Conservation (phyloP, 2,888 invertebrate genomes). For the Dendrolimus pini region DNA sequence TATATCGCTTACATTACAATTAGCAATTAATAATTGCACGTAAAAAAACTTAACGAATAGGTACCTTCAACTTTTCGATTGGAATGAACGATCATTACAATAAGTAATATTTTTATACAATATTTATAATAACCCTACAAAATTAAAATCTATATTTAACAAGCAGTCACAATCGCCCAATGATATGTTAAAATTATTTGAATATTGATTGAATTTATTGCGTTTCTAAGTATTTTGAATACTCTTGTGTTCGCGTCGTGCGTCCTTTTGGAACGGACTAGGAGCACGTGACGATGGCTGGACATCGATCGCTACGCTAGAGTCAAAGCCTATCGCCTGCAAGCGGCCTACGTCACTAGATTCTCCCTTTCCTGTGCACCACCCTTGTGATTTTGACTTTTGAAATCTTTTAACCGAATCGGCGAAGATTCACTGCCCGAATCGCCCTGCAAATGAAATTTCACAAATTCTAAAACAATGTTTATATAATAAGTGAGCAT, state of each 20-base stretch:
- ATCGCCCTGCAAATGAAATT: slow-evolving; percentile 68
- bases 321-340: slow-evolving; percentile 18
- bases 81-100: slow-evolving; percentile 74
- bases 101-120: slow-evolving; percentile 46
- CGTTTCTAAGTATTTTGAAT: slow-evolving; percentile 42
- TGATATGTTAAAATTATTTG: slow-evolving; percentile 76
- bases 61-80: slow-evolving; percentile 74
- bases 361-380: slow-evolving; percentile 51
- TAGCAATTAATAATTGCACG: slow-evolving; percentile 78
- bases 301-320: slow-evolving; percentile 9
- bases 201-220: slow-evolving; percentile 47
- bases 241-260: slow-evolving; percentile 13
- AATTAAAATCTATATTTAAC: slow-evolving; percentile 69
- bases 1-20: slow-evolving; percentile 75
- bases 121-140: slow-evolving; percentile 69
- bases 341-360: slow-evolving; percentile 48
- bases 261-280: neutral
- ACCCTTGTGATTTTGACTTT: slow-evolving; percentile 62
- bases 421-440: slow-evolving; percentile 82
- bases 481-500: too few species aligned
- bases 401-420: slow-evolving; percentile 69
- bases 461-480: too few species aligned
- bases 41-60: slow-evolving; percentile 77
- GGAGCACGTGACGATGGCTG: neutral
- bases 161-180: slow-evolving; percentile 78